Evolutionary conservation across 2,113 vertebrate species (phyloP).

Genomic region (sheep (Ovis aries)): DNA sequence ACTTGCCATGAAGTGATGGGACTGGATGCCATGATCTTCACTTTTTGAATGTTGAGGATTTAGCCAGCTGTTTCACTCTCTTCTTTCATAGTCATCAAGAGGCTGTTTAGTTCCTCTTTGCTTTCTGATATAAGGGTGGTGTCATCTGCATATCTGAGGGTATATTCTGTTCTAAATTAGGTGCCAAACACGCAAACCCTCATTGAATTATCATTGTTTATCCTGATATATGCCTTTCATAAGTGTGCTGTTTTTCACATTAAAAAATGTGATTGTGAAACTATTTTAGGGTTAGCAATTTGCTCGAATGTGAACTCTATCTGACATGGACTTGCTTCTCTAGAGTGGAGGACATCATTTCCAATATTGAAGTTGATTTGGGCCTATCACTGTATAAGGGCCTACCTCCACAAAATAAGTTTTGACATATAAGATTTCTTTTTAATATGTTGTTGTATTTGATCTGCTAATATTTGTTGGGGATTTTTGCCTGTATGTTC

Average conservation of each 20-base stretch:
- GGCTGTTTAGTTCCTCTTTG: background rate
- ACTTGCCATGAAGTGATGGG: background rate
- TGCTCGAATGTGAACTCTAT: background rate
- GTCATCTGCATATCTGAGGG: background rate
- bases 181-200: background rate
- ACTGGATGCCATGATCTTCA: background rate
- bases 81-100: background rate
- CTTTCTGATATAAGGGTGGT: background rate
- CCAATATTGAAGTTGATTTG: background rate
- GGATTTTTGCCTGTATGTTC: background rate
- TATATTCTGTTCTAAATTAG: conserved; percentile 3
- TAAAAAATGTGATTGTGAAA: background rate
- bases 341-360: background rate
- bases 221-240: background rate
- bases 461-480: background rate
- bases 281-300: background rate
- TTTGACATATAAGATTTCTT: background rate
- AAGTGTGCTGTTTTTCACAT: background rate
- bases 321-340: background rate
- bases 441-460: background rate
- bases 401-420: background rate
- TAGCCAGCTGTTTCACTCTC: background rate
- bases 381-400: background rate
- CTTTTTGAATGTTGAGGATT: background rate
- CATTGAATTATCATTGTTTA: background rate